A percentile compares a stretch with the other conserved stretches of the same genome.
phyloP scores from a whole-genome alignment of 2,797 vertebrate genomes.

The Melanogrammus aeglefinus region DNA sequence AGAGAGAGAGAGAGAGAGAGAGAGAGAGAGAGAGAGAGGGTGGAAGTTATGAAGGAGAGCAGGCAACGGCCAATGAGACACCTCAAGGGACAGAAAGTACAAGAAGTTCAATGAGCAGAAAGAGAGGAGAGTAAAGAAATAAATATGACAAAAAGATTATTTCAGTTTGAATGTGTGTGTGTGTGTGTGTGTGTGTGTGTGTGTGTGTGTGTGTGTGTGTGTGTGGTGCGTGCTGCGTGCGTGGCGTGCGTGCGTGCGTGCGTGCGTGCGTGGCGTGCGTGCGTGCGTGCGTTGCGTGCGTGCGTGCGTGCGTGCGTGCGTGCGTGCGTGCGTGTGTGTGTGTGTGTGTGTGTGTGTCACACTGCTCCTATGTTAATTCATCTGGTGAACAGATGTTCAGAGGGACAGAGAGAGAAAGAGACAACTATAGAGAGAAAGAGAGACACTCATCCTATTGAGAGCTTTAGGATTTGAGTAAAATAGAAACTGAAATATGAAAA shows the following conservation, averaged over 20 bases:
- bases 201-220: no score
- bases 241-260: not conserved
- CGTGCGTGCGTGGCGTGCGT: not conserved
- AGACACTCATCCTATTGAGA: constrained; percentile 40
- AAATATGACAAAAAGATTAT: no score
- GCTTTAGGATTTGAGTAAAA: constrained; percentile 47
- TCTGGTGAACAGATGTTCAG: not conserved
- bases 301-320: no score
- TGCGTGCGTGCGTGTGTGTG: not conserved
- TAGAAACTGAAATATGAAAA: constrained; percentile 61
- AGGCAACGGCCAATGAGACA: no score
- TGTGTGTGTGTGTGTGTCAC: no score
- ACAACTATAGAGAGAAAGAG: no score
- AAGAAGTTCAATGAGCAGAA: not conserved
- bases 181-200: not conserved
- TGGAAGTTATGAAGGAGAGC: no score
- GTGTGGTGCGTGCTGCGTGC: not conserved
- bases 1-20: constrained; percentile 3
- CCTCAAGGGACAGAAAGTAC: no score
- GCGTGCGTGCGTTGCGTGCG: no score
- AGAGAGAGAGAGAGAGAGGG: not conserved
- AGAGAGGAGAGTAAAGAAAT: not conserved
- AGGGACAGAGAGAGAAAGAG: not conserved
- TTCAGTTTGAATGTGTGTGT: no score
- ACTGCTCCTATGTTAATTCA: no score